phyloP scores from a whole-genome alignment of 1,140 invertebrate genomes.

The Procambarus virginalis region DNA sequence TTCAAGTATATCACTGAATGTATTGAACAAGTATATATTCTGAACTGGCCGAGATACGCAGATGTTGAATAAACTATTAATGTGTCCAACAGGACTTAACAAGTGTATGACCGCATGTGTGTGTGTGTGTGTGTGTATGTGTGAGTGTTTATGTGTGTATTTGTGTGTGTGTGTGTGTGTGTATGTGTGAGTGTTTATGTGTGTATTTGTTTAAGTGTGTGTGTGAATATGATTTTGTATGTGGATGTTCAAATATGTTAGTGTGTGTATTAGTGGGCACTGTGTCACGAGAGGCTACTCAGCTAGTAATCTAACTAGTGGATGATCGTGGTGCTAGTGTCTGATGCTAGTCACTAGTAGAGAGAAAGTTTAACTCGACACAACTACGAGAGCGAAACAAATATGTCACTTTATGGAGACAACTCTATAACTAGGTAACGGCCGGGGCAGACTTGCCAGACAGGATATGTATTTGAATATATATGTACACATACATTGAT shows the following conservation, averaged over 20 bases:
- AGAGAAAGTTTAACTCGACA: neutral
- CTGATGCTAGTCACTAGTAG: conserved; percentile 3
- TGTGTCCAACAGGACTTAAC: too few species aligned
- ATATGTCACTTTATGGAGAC: conserved; percentile 7
- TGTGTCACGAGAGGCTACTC: neutral
- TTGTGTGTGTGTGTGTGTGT: too few species aligned
- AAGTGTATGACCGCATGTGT: too few species aligned
- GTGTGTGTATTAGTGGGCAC: neutral
- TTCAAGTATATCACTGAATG: too few species aligned
- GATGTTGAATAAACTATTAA: too few species aligned
- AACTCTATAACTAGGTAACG: neutral
- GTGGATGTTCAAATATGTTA: neutral
- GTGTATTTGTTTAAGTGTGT: too few species aligned
- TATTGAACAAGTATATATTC: too few species aligned
- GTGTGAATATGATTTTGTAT: too few species aligned
- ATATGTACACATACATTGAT: neutral
- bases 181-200: too few species aligned
- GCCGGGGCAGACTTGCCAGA: neutral
- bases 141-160: too few species aligned
- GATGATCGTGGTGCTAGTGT: neutral
- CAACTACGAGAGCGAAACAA: neutral
- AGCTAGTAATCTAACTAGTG: conserved; percentile 1
- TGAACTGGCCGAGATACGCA: too few species aligned
- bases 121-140: too few species aligned
- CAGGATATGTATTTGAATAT: neutral